These are phyloP conservation scores for Thunnus thynnus DNA, from an alignment of 2,113 vertebrate genomes.

Conservation along the genomic window DNA sequence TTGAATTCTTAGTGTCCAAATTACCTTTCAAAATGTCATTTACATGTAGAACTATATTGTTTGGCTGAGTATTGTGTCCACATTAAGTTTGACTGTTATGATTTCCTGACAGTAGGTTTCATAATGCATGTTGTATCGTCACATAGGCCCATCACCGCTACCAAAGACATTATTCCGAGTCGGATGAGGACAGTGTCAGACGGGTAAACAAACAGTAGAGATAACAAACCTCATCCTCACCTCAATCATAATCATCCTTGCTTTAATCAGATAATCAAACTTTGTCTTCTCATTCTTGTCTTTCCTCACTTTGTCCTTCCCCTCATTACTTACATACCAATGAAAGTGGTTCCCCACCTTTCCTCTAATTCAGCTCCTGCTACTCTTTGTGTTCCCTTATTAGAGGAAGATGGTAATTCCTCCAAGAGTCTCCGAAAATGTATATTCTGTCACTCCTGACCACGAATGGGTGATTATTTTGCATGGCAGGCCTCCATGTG, in stretches of 20 bases:
- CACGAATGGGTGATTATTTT: conserved; percentile 80
- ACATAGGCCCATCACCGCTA: conserved; percentile 86
- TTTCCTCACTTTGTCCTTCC: conserved; percentile 14
- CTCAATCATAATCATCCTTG: conserved; percentile 23
- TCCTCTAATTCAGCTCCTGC: conserved; percentile 41
- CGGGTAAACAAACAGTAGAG: conserved; percentile 87
- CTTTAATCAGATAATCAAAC: conserved; percentile 23
- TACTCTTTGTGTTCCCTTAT: conserved; percentile 61
- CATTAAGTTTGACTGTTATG: not conserved
- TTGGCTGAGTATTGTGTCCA: not conserved
- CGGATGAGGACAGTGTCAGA: conserved; percentile 95
- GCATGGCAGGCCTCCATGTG: conserved; percentile 54
- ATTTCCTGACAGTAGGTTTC: conserved; percentile 29
- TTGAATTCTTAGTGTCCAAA: too few relatives aligned
- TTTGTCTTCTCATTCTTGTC: conserved; percentile 1
- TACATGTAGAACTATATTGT: too few relatives aligned
- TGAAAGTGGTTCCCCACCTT: not conserved
- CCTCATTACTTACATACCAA: conserved; percentile 7
- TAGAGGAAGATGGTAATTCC: conserved; percentile 79
- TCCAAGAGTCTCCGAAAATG: conserved; percentile 69
- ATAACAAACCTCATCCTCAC: conserved; percentile 14
- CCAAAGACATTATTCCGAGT: conserved; percentile 88
- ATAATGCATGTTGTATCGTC: conserved; percentile 71
- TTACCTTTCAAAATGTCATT: too few relatives aligned
- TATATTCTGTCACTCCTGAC: conserved; percentile 61